Base-by-base conservation (phyloP, 2,797 vertebrate species). In the Nasua narica region DNA sequence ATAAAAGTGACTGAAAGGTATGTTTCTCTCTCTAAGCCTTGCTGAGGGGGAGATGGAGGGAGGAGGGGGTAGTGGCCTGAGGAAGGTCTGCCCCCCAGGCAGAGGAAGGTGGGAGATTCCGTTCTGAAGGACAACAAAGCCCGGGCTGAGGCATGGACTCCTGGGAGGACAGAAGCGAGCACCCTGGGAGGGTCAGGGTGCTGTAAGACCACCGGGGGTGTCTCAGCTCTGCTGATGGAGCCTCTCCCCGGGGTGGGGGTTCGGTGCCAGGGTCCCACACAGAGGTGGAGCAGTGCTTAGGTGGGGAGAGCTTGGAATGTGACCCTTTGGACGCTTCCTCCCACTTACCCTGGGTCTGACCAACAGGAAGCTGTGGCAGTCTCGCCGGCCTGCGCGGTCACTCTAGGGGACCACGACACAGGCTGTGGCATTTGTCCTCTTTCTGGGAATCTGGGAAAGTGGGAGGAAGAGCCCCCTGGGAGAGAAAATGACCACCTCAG, bases 1-100 rank as follows among this genome's bases (percentile, higher is more conserved):
- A 98, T 98, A 98, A 97, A 97, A 97, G 97, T 98, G 98, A 98
- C 97, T 98, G 97, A 98, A 98, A 98, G 98, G 98, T 98, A 98
- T 98, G 97, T 96, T 98, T 95, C 96, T 97, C 94, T 4, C 62
- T 97, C 96, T 92, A 97, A 97, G 97, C 93, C 78, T 97, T 97
- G 97, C 97, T 95, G 97, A 98, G 97, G 98, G 97, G 97, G 95
- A 95, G 95, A 82, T 7, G 52, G 94, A 91, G 97, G 96, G 95
- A 95, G 98, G 95, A 97, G 96, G 95, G 69, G 95, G 96, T 96
- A 0, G 27, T 10, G 13, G 76, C 13, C 0, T 25, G n/a, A 29
- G 48, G 29, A 56, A 81, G 87, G 37, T 37, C 93, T 32, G 48
- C n/a, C n/a, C 97, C 97, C 86, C 88, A 81, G 96, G 96, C 92